Evolutionary conservation across 2,113 vertebrate species (phyloP).

Genomic region (Nothoprocta pentlandii): DNA sequence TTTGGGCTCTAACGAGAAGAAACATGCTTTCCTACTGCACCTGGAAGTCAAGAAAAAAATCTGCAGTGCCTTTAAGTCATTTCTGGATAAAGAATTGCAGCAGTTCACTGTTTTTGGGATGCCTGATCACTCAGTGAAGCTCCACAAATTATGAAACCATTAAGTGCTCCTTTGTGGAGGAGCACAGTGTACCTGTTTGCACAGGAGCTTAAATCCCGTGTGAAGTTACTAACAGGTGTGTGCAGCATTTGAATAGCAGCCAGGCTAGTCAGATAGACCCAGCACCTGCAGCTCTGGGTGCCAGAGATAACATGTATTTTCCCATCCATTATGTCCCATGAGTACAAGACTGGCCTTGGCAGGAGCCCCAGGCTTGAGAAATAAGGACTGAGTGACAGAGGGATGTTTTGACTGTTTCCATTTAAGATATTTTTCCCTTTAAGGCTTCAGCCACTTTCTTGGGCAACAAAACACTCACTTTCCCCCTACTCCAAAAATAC

Average conservation of each 20-base stretch:
- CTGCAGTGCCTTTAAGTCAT: not conserved
- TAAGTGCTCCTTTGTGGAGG: not conserved
- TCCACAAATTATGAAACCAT: not conserved
- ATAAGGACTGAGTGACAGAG: not conserved
- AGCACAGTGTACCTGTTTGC: not conserved
- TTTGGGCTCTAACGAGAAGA: not conserved
- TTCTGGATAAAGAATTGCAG: not conserved
- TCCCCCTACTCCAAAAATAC: not conserved
- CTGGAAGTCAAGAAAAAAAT: not conserved
- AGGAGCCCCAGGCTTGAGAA: not conserved
- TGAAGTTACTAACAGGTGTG: rapidly evolving
- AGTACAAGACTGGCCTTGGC: not conserved
- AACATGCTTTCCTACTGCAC: rapidly evolving
- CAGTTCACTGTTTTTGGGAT: not conserved
- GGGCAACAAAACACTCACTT: not conserved
- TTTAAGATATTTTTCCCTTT: not conserved
- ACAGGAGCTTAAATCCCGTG: not conserved
- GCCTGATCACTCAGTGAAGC: not conserved
- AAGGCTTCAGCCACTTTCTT: not conserved
- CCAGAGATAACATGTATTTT: not conserved
- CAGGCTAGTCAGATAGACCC: not conserved
- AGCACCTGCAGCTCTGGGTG: not conserved
- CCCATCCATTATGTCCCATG: not conserved
- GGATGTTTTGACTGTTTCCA: not conserved
- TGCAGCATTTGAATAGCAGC: not conserved